phyloP scores from a whole-genome alignment of 2,888 invertebrate species.

The Eupelmus urozonus region DNA sequence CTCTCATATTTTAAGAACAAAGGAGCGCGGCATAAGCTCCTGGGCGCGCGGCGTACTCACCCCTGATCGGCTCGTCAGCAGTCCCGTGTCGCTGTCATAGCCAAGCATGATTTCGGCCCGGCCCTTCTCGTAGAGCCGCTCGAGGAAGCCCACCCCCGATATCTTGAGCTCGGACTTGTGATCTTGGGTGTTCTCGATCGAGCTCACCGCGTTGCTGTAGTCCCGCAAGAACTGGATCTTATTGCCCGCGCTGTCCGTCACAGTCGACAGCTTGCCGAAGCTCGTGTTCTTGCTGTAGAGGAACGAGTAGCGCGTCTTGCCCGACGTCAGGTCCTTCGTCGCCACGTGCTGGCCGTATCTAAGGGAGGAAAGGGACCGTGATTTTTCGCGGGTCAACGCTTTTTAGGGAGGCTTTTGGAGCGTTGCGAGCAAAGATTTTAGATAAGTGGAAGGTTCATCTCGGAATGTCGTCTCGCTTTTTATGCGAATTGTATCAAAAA shows the following conservation, averaged over 20 bases:
- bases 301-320: conserved; percentile 95
- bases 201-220: conserved; percentile 94
- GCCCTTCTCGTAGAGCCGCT: conserved; percentile 92
- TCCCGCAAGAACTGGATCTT: conserved; percentile 94
- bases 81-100: conserved; percentile 92
- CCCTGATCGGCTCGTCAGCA: conserved; percentile 90
- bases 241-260: conserved; percentile 95
- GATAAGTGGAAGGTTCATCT: too few species aligned
- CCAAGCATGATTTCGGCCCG: conserved; percentile 92
- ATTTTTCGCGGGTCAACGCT: neutral
- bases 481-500: too few species aligned
- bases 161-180: conserved; percentile 95
- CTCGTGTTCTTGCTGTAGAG: conserved; percentile 97
- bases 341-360: conserved; percentile 97
- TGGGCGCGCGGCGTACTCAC: conserved; percentile 79
- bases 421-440: too few species aligned
- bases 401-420: neutral
- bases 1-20: conserved; percentile 42
- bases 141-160: conserved; percentile 94
- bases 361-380: conserved; percentile 80
- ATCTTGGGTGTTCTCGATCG: conserved; percentile 95
- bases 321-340: conserved; percentile 96
- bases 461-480: too few species aligned
- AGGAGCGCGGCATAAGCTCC: neutral
- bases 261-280: conserved; percentile 94